Conservation (phyloP, 2,797 vertebrate species). For the Mormyrus proboscirostris region DNA sequence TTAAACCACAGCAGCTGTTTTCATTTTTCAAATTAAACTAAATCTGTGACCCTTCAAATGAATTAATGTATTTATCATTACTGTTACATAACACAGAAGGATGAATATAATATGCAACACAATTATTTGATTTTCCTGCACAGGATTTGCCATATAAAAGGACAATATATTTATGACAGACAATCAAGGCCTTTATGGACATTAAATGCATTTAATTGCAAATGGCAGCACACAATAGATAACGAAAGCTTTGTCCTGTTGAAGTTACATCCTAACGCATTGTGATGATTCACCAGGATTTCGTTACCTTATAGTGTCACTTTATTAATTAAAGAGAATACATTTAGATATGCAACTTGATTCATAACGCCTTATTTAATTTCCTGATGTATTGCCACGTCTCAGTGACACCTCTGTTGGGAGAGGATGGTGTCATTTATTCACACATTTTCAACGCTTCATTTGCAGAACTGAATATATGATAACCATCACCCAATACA, state of each 20-base stretch:
- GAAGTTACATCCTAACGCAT: background rate
- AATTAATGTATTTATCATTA: background rate
- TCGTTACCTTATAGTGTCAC: conserved; percentile 1
- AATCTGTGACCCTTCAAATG: background rate
- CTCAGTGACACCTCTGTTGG: conserved; percentile 1
- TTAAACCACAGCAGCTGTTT: conserved; percentile 11
- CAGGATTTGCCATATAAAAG: background rate
- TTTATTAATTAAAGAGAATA: conserved; percentile 15
- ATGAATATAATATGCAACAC: background rate
- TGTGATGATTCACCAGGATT: background rate
- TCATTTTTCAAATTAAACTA: conserved; percentile 19
- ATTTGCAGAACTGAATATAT: conserved; percentile 6
- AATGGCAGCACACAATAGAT: background rate
- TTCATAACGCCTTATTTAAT: conserved; percentile 17
- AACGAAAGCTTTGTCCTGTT: conserved; percentile 9
- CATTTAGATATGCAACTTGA: background rate
- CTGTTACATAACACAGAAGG: background rate
- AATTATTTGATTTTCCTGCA: background rate
- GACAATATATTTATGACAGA: background rate
- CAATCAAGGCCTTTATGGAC: background rate
- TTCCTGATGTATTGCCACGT: conserved; percentile 12
- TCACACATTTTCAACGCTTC: conserved; percentile 10
- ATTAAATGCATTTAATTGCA: background rate
- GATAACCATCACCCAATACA: conserved; percentile 6
- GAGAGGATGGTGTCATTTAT: conserved; percentile 12